These are phyloP conservation scores for Euproctis similis DNA, from an alignment of 2,888 invertebrate genomes.

Conservation along the genomic window DNA sequence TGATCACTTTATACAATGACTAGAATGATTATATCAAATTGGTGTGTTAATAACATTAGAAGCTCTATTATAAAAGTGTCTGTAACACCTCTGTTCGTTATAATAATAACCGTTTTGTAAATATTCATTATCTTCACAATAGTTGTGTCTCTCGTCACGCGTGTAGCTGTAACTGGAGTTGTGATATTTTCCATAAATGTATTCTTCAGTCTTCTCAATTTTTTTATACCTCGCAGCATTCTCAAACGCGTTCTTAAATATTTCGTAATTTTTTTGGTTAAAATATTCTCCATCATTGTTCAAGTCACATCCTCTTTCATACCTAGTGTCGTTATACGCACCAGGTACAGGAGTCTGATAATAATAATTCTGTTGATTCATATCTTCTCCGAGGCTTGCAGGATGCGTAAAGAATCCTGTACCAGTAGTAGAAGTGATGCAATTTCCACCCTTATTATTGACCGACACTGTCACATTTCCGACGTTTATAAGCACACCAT, in stretches of 20 bases:
- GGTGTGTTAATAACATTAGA: conserved; percentile 56
- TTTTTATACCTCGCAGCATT: conserved; percentile 49
- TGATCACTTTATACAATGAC: conserved; percentile 29
- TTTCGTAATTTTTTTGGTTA: conserved; percentile 72
- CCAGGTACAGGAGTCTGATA: conserved; percentile 35
- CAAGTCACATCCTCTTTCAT: conserved; percentile 16
- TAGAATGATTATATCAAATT: conserved; percentile 35
- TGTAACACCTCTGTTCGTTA: conserved; percentile 57
- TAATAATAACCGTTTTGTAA: conserved; percentile 49
- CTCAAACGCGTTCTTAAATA: conserved; percentile 77
- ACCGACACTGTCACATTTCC: conserved; percentile 86
- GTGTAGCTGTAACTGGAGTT: conserved; percentile 35
- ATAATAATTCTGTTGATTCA: conserved; percentile 40
- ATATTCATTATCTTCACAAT: conserved; percentile 40
- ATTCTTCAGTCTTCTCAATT: conserved; percentile 39
- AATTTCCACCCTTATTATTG: conserved; percentile 82
- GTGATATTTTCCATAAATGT: conserved; percentile 37
- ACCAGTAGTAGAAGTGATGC: conserved; percentile 79
- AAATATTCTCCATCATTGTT: conserved; percentile 53
- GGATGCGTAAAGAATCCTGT: conserved; percentile 67
- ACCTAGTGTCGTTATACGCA: conserved; percentile 29
- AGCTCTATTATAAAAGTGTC: conserved; percentile 54
- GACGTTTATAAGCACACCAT: conserved; percentile 81
- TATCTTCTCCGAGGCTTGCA: conserved; percentile 51
- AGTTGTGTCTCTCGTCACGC: conserved; percentile 45